Evolutionary conservation across 2,113 vertebrate species (phyloP), one percentile per base, ranked within the genome.

Genomic region (Pluvialis apricaria): DNA sequence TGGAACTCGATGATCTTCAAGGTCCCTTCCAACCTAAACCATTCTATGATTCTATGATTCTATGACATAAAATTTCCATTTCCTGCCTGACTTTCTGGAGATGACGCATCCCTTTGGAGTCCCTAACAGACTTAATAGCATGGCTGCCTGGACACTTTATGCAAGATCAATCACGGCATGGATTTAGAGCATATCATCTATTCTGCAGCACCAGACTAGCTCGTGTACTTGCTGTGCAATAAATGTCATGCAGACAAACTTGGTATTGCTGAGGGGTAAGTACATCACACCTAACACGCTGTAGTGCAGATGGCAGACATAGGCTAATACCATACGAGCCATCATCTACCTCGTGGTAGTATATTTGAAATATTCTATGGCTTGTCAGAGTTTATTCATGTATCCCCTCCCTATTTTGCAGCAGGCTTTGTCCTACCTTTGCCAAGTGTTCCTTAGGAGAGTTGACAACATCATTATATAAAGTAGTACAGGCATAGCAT

Each of bases 261-360:
- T 2, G 4, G 5, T 36, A 32, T 40, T 61, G 12, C 38, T 29
- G 18, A 9, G 20, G 38, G 44, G 15, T 17, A 25, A 38, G 13
- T 14, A 10, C 11, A 11, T 45, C 49, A 31, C 82, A 14, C 9
- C 32, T 2, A 20, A 11, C 25, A 61, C 1, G 0, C 38, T 20
- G 6, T 25, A 57, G 36, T 6, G 42, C 66, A 71, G 57, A 10
- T 5, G 34, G 31, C 32, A 25, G 60, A 38, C 38, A 42, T 40
- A 17, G 36, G 4, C 45, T 55, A 2, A 24, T 11, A 26, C 6
- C n/a, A 29, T 8, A 34, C 0, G 1, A 87, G 54, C 11, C 58
- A 49, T 2, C 83, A 66, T 15, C 52, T 82, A 8, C 40, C n/a
- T 38, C 77, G 14, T 7, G 60, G 24, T 3, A 52, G 38, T 1